Evolutionary conservation across 1,140 invertebrate species (phyloP), one percentile per base, ranked within the genome.

Genomic region (Lanistes nyassanus): DNA sequence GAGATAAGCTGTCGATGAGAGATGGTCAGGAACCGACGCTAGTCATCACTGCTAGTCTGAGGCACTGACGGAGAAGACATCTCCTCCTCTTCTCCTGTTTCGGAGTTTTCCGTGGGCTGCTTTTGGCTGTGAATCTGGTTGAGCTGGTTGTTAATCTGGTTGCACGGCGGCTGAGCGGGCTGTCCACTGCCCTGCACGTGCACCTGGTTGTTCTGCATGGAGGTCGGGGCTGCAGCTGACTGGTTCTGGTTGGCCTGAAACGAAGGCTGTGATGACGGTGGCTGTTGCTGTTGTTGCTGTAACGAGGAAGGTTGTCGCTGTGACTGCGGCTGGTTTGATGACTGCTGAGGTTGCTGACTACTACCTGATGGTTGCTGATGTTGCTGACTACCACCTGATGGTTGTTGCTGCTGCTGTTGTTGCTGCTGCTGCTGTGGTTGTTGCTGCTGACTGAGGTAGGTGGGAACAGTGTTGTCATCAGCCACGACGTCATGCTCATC

Each of bases 401-500:
- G 65, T 3, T 64, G 47, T 19, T 78, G 73, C 29, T 76, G 66
- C 37, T 58, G 72, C 60, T 37, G 68, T 29, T 58, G 68, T 31
- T 53, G 68, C 19, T 23, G 16, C 11, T 23, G 47, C 37, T 34
- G 39, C 16, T 64, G 69, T 51, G 60, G 75, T 58, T 67, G 62
- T 64, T 76, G 75, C 34, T 70, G 68, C 58, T 51, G 42, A 55
- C n/a, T 56, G 36, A 37, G 66, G 51, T 74, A 68, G 42, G 60
- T 31, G n/a, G 69, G 68, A 31, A 62, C 58, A 26, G 51, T 69
- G 36, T 31, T 37, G 6, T 88, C 87, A 34, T 86, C 86, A 62
- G 82, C 76, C 26, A 84, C 87, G 19, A 85, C 84, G n/a, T 89
- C 89, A 11, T 84, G 84, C 64, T 89, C 89, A 82, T 90, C 89